Percentiles rank a stretch among this genome's conserved stretches.
These are phyloP conservation scores for Anolis apletophallus DNA, from an alignment of 2,797 vertebrate genomes.

Conservation along the genomic window DNA sequence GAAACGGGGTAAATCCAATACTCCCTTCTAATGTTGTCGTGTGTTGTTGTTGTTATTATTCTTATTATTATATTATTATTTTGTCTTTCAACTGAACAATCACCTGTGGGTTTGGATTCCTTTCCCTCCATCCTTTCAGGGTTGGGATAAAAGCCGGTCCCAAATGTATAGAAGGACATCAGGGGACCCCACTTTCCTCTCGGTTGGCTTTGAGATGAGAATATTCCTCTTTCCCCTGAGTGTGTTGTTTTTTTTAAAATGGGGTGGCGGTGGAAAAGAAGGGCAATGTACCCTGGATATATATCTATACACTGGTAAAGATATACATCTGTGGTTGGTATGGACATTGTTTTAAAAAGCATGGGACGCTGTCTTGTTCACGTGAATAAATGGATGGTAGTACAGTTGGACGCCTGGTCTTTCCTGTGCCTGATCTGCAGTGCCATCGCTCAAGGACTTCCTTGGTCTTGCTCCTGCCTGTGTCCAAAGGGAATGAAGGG, in stretches of 20 bases:
- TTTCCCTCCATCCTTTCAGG: neutral
- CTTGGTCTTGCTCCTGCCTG: constrained; percentile 45
- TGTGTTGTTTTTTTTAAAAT: neutral
- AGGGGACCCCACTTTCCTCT: neutral
- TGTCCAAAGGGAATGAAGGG: constrained; percentile 33
- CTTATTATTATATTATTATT: neutral
- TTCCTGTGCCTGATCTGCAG: constrained; percentile 75
- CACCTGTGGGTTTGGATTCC: neutral
- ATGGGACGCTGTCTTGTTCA: constrained; percentile 78
- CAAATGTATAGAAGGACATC: constrained; percentile 70
- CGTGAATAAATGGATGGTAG: constrained; percentile 83
- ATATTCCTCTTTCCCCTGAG: constrained; percentile 53
- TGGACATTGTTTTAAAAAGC: constrained; percentile 72
- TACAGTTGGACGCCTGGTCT: constrained; percentile 77
- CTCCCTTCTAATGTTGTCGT: constrained; percentile 75
- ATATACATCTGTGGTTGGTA: constrained; percentile 66
- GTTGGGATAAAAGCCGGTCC: constrained; percentile 67
- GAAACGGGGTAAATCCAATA: constrained; percentile 79
- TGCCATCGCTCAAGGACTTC: constrained; percentile 64
- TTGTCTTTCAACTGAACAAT: neutral
- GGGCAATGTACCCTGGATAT: constrained; percentile 74
- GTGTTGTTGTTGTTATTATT: neutral
- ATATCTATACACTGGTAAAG: constrained; percentile 61
- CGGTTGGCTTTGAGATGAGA: constrained; percentile 69
- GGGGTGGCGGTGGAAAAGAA: constrained; percentile 76